A percentile compares a stretch with the other conserved stretches of the same genome.
Evolutionary conservation across 2,888 invertebrate genomes (phyloP).

Genomic region (Folsomia manolachei): DNA sequence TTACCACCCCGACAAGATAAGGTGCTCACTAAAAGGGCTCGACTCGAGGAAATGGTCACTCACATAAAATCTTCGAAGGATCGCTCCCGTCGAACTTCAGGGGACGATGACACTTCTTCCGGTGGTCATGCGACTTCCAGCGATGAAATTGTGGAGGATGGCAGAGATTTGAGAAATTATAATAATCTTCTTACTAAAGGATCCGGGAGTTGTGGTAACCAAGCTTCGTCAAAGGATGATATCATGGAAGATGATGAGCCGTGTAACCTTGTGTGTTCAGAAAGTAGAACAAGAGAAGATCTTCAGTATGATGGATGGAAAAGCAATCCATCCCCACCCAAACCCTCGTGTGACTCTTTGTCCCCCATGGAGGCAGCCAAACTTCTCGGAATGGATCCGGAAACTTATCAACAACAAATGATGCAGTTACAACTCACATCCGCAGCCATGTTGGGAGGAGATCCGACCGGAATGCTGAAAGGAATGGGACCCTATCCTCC

Average conservation of each 20-base stretch:
- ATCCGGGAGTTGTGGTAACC: constrained; percentile 24
- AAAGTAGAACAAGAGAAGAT: neutral
- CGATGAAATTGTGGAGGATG: constrained; percentile 48
- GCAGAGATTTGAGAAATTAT: neutral
- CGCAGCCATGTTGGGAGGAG: constrained; percentile 49
- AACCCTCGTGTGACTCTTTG: constrained; percentile 36
- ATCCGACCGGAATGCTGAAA: constrained; percentile 48
- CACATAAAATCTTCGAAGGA: constrained; percentile 48
- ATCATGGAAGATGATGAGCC: constrained; percentile 43
- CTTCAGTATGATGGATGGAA: constrained; percentile 26
- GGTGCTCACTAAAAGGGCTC: constrained; percentile 47
- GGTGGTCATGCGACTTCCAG: constrained; percentile 49
- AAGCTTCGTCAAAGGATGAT: constrained; percentile 18
- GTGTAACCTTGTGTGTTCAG: constrained; percentile 43
- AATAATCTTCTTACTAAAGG: constrained; percentile 16
- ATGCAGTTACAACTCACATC: constrained; percentile 51
- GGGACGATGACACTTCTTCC: constrained; percentile 49
- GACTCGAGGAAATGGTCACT: constrained; percentile 51
- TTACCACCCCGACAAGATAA: constrained; percentile 30
- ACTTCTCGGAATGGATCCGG: constrained; percentile 48
- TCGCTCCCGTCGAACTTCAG: constrained; percentile 43
- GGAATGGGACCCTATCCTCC: constrained; percentile 48
- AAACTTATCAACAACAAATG: constrained; percentile 50
- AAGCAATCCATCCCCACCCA: constrained; percentile 6
- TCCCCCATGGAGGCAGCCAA: constrained; percentile 49